Evolutionary conservation across 2,797 vertebrate species (phyloP), one percentile per base, ranked within the genome.

Genomic region (Liparis tanakae): DNA sequence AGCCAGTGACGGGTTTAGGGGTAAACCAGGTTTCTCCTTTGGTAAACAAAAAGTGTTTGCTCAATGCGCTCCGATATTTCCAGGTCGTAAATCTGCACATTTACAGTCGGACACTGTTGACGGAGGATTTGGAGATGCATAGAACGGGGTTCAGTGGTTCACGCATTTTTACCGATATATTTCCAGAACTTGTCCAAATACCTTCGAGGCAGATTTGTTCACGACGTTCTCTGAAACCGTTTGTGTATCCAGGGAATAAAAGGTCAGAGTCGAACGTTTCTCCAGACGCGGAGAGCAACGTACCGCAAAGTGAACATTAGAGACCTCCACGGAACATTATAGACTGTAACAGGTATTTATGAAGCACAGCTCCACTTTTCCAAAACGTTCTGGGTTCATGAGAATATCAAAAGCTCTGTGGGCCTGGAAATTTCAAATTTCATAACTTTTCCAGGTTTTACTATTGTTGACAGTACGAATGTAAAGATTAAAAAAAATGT

Each of bases 1-100:
- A 63, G 61, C 18, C 79, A 70, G 80, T 60, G 77, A 64, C 76
- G 43, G 67, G 56, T 79, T 80, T 81, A 83, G 34, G 71, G 58
- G 81, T 58, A 83, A 86, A 81, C 46, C 48, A 51, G 71, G 37
- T 43, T 75, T 63, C 50, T 53, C 30, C 43, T 76, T 77, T 25
- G 12, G 57, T 37, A 71, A 83, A 63, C 72, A 34, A 43, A 37
- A 43, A 53, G 60, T 43, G 58, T 72, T 74, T 73, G 48, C 70
- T 78, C 69, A 78, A 51, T 77, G 67, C 43, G 53, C 64, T 54
- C 7, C 18, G 39, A 72, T 39, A 67, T 73, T 83, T 72, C 22
- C 62, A 68, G 59, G 25, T 60, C 70, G 50, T 70, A 70, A 72
- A 79, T 67, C 33, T 2, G 0, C 18, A 75, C 50, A 64, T 74